Evolutionary conservation across 2,113 vertebrate species (phyloP), one percentile per base, ranked within the genome.

Genomic region (Vulpes vulpes): DNA sequence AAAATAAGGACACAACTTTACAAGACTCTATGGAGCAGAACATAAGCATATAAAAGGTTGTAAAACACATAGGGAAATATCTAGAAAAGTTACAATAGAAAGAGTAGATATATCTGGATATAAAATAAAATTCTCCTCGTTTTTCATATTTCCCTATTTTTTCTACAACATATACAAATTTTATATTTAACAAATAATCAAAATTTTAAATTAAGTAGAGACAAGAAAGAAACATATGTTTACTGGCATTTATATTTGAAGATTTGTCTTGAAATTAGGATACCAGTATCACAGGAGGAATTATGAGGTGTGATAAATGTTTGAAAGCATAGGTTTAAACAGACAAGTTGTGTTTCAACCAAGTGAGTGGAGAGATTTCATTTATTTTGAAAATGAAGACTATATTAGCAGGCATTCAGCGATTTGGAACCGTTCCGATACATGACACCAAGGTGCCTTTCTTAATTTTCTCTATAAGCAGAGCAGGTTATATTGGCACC

Each of bases 341-440:
- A 83, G 30, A 89, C 27, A 80, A 94, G 94, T 19, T 84, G 57
- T 87, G 32, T 76, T 92, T 92, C 62, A 57, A 43, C n/a, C 38
- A 59, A 87, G 60, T 62, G 30, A 92, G 62, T 73, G 27, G 67
- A 55, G 53, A 43, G 53, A 43, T 97, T 95, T 95, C 67, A 80
- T 74, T 83, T 94, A 78, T 90, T 94, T 35, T 92, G 35, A 90
- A 94, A 94, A 78, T 83, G 51, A 67, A 89, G 60, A 71, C 32
- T 30, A 11, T 20, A 20, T 81, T 69, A 32, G 25, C 86, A 92
- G 65, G 55, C 38, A 78, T 60, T 20, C 25, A 5, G 22, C 22
- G 10, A 69, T 84, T 62, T 74, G 55, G 80, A 79, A 67, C 0
- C 20, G 4, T 57, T 92, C 7, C 1, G 22, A 38, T 53, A 38